These are phyloP conservation scores for Gerris lacustris DNA, from an alignment of 2,888 invertebrate species.

Conservation along the genomic window DNA sequence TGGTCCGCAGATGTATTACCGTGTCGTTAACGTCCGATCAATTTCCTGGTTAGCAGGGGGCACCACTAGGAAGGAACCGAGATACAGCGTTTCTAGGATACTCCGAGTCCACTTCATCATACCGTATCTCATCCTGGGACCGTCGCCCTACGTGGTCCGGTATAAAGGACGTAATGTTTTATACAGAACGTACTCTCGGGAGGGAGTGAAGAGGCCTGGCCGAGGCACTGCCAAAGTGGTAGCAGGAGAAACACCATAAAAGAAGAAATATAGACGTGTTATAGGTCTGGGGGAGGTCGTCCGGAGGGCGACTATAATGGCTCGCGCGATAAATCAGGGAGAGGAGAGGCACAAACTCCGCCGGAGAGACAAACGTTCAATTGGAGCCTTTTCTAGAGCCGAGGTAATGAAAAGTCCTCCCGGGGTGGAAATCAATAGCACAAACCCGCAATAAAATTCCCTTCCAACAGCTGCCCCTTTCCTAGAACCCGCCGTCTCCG, in stretches of 20 bases:
- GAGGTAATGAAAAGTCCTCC: slow-evolving; percentile 2
- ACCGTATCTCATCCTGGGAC: background rate
- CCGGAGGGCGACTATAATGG: background rate
- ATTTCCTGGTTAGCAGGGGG: background rate
- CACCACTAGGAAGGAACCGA: too few relatives aligned
- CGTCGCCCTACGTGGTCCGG: background rate
- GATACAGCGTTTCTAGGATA: too few relatives aligned
- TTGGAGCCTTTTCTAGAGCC: background rate
- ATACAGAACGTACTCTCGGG: background rate
- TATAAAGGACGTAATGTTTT: background rate
- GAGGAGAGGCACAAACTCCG: background rate
- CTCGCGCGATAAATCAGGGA: background rate
- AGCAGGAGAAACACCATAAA: slow-evolving; percentile 3
- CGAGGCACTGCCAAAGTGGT: background rate
- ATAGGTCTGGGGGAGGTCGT: background rate
- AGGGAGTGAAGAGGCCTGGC: background rate
- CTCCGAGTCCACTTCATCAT: background rate
- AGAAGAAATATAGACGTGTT: slow-evolving; percentile 5
- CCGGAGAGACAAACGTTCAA: background rate
- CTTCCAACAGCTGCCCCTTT: background rate
- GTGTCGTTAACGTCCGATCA: background rate
- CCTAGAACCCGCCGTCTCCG: background rate
- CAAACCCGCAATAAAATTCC: slow-evolving; percentile 1
- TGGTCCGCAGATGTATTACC: background rate
- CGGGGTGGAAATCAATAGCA: background rate